These are phyloP conservation scores for Anableps anableps DNA, from an alignment of 2,797 vertebrate species.

Conservation along the genomic window DNA sequence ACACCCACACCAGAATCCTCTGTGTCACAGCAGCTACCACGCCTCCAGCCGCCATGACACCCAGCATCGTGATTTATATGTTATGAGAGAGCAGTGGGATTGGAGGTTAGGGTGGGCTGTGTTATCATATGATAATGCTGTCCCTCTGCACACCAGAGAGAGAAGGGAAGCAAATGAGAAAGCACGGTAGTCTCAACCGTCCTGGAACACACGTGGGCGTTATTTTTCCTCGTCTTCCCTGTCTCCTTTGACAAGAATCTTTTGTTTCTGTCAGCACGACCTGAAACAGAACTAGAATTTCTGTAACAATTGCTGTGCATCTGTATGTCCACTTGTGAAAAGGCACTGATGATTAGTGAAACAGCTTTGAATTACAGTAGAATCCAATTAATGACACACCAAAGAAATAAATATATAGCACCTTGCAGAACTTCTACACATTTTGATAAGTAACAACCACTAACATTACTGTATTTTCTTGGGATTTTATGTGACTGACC, in stretches of 20 bases:
- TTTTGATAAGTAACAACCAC: not conserved
- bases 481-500: not conserved
- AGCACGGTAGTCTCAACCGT: constrained; percentile 47
- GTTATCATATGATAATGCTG: constrained; percentile 96
- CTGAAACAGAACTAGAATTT: constrained; percentile 52
- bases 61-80: constrained; percentile 95
- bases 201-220: constrained; percentile 50
- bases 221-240: constrained; percentile 30
- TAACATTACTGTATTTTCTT: not conserved
- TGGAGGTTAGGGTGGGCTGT: constrained; percentile 58
- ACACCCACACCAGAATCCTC: constrained; percentile 93
- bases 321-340: constrained; percentile 55
- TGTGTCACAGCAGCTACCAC: constrained; percentile 90
- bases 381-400: not conserved
- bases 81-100: constrained; percentile 81
- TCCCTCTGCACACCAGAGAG: constrained; percentile 69
- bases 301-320: constrained; percentile 60
- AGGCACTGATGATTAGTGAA: constrained; percentile 28
- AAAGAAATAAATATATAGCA: not conserved
- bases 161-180: constrained; percentile 48
- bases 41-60: constrained; percentile 95
- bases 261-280: constrained; percentile 64
- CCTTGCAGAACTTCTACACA: not conserved
- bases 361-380: constrained; percentile 19
- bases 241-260: constrained; percentile 49